Conservation (phyloP, 2,113 vertebrate genomes). For the Bos indicus region DNA sequence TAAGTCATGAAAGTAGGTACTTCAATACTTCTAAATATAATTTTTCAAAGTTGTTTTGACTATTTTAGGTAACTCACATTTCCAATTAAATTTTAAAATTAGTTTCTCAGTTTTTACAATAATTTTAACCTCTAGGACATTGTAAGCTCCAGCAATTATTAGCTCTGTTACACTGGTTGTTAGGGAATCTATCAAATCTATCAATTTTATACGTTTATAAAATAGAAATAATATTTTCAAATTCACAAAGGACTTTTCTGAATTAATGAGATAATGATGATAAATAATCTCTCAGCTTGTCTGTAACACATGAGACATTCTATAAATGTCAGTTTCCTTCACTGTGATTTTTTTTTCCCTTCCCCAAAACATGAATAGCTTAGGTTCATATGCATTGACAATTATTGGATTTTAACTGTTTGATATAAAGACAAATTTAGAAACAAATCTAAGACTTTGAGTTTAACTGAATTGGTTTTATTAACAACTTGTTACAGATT, state of each 20-base stretch:
- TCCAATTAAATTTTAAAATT: background rate
- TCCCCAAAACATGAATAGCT: background rate
- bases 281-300: background rate
- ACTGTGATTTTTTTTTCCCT: background rate
- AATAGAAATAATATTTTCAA: background rate
- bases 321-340: background rate
- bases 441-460: background rate
- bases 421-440: background rate
- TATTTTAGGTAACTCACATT: background rate
- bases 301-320: background rate
- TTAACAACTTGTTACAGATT: background rate
- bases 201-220: background rate
- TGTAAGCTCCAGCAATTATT: background rate
- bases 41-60: background rate
- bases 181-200: background rate
- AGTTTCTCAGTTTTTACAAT: background rate
- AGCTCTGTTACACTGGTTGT: background rate
- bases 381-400: background rate
- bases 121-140: background rate
- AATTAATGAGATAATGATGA: background rate
- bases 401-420: background rate
- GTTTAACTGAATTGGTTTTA: background rate
- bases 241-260: background rate
- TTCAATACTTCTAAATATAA: background rate
- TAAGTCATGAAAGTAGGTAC: background rate